These are phyloP conservation scores for Danio rerio DNA, from an alignment of 2,113 vertebrate genomes.

Conservation along the genomic window DNA sequence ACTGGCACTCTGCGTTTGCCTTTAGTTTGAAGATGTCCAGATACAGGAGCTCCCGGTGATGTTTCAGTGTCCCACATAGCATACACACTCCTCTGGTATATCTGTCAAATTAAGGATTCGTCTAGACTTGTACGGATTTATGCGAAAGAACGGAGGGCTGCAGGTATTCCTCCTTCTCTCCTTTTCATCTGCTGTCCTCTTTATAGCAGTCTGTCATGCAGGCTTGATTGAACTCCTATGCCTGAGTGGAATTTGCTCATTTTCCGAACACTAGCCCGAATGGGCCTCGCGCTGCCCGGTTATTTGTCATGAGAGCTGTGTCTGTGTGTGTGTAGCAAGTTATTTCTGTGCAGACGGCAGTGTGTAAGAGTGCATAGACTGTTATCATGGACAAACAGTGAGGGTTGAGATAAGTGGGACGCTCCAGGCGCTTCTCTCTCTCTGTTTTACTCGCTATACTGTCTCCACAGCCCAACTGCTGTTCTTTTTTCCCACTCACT, in stretches of 20 bases:
- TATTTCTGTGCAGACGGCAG: conserved; percentile 30
- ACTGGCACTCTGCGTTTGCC: conserved; percentile 34
- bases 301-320: conserved; percentile 21
- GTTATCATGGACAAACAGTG: conserved; percentile 45
- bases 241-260: conserved; percentile 40
- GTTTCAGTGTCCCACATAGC: conserved; percentile 31
- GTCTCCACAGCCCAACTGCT: neutral
- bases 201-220: neutral
- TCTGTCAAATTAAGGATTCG: conserved; percentile 39
- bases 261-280: conserved; percentile 30
- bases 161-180: conserved; percentile 10
- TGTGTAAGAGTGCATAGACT: conserved; percentile 20
- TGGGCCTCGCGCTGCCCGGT: neutral
- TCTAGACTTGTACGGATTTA: conserved; percentile 25
- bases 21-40: conserved; percentile 16
- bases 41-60: conserved; percentile 17
- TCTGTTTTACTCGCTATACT: neutral
- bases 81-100: neutral
- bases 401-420: conserved; percentile 41
- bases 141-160: conserved; percentile 18
- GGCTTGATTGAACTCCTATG: conserved; percentile 34
- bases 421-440: conserved; percentile 16
- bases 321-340: conserved; percentile 23
- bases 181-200: conserved; percentile 14
- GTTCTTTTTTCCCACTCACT: neutral